Conservation (phyloP, 2,888 invertebrate genomes). For the Leptinotarsa rubiginosa region DNA sequence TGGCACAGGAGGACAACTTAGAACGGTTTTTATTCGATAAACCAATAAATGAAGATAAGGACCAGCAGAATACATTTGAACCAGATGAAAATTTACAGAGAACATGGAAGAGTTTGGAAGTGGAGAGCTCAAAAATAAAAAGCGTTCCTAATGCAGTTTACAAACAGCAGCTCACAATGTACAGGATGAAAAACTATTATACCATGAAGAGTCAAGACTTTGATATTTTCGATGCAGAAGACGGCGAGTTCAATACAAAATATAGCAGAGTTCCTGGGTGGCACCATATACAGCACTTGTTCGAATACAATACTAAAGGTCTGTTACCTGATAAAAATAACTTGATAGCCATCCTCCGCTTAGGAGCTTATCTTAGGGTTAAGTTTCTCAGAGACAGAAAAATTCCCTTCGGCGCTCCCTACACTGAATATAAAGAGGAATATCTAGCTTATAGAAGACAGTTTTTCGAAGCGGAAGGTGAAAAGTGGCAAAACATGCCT, state of each 20-base stretch:
- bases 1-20: slow-evolving; percentile 27
- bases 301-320: slow-evolving; percentile 50
- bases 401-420: slow-evolving; percentile 47
- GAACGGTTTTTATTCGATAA: slow-evolving; percentile 36
- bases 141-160: slow-evolving; percentile 43
- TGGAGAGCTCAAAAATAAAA: slow-evolving; percentile 30
- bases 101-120: slow-evolving; percentile 34
- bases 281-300: slow-evolving; percentile 46
- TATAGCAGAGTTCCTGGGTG: slow-evolving; percentile 49
- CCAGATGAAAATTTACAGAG: slow-evolving; percentile 27
- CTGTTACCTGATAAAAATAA: slow-evolving; percentile 51
- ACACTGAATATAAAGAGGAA: slow-evolving; percentile 45
- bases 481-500: slow-evolving; percentile 53
- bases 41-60: slow-evolving; percentile 1
- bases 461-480: slow-evolving; percentile 48
- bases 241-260: slow-evolving; percentile 49
- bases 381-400: slow-evolving; percentile 46
- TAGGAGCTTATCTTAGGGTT: slow-evolving; percentile 40
- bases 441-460: slow-evolving; percentile 43
- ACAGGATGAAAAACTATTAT: slow-evolving; percentile 45
- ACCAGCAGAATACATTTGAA: slow-evolving; percentile 13
- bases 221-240: slow-evolving; percentile 47
- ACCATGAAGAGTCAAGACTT: slow-evolving; percentile 42
- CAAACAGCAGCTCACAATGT: slow-evolving; percentile 43
- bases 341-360: slow-evolving; percentile 47